Conservation (phyloP, 2,113 vertebrate genomes). For the Grammomys surdaster region DNA sequence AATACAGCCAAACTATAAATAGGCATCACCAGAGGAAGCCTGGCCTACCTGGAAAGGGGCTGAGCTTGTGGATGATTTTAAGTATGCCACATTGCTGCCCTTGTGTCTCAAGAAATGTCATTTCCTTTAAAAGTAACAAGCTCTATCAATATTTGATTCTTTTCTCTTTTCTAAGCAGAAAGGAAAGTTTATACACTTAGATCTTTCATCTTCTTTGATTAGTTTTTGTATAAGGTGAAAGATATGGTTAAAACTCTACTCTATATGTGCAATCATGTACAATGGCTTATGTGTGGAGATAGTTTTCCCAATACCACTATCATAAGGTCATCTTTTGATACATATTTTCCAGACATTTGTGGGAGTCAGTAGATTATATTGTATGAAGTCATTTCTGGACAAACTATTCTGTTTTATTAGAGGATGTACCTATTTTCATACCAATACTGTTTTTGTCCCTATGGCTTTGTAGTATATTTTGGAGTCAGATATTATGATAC, state of each 20-base stretch:
- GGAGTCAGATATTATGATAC: neutral
- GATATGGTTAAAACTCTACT: neutral
- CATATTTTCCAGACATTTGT: neutral
- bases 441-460: neutral
- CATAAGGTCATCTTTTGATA: neutral
- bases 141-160: constrained; percentile 35
- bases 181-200: neutral
- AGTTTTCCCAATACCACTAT: neutral
- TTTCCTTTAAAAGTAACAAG: constrained; percentile 65
- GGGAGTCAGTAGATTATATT: neutral
- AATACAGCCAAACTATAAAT: constrained; percentile 1
- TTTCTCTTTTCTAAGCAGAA: neutral
- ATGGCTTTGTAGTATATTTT: neutral
- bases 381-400: neutral
- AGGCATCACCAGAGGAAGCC: constrained; percentile 18
- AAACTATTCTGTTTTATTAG: neutral
- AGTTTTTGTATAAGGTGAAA: neutral
- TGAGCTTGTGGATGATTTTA: neutral
- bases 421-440: neutral
- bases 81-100: neutral
- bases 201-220: neutral
- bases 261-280: neutral
- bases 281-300: neutral
- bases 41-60: neutral
- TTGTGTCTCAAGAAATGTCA: constrained; percentile 51